These are phyloP conservation scores for Drosophila teissieri DNA, from an alignment of 1,140 invertebrate species.

Conservation along the genomic window DNA sequence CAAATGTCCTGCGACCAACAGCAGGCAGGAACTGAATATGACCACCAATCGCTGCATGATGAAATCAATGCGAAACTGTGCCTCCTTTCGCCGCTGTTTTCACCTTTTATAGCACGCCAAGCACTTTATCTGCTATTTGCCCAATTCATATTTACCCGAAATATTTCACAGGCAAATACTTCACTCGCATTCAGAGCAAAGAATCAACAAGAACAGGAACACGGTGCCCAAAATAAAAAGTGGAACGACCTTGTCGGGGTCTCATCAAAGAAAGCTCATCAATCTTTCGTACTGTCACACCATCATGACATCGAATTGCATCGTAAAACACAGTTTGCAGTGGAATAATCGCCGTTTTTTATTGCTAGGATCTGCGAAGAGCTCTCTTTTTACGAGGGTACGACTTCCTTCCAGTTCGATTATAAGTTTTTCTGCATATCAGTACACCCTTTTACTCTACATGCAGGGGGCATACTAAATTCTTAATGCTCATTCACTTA, in stretches of 20 bases:
- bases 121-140: conserved; percentile 46
- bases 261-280: conserved; percentile 36
- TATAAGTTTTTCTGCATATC: background rate
- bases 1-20: conserved; percentile 31
- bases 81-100: conserved; percentile 3
- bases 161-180: conserved; percentile 44
- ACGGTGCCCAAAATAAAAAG: conserved; percentile 27
- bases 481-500: background rate
- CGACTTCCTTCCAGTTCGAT: background rate
- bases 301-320: conserved; percentile 38
- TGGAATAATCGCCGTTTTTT: conserved; percentile 27
- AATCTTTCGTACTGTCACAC: conserved; percentile 44
- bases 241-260: conserved; percentile 48
- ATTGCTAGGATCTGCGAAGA: conserved; percentile 28
- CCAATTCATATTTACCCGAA: conserved; percentile 36
- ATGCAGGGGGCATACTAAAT: too few relatives aligned
- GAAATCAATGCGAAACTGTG: conserved; percentile 41
- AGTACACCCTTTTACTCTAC: too few relatives aligned
- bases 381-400: conserved; percentile 14
- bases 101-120: conserved; percentile 50
- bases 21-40: conserved; percentile 29
- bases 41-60: conserved; percentile 49
- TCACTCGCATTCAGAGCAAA: conserved; percentile 17
- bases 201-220: conserved; percentile 30
- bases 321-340: conserved; percentile 37